phyloP scores from a whole-genome alignment of 2,888 invertebrate genomes.

The Toxonevra muliebris region DNA sequence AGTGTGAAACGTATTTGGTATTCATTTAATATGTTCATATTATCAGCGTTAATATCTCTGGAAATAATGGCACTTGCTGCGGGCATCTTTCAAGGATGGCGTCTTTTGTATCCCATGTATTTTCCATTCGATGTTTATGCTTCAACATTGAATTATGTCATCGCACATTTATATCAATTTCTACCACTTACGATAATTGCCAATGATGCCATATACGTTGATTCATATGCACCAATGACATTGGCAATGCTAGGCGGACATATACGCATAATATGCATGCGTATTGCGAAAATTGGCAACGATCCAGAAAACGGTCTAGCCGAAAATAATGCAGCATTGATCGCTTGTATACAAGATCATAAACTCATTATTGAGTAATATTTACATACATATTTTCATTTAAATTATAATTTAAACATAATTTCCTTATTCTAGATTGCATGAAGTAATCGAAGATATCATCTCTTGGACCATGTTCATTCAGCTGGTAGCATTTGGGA shows the following conservation, averaged over 20 bases:
- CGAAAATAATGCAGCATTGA: slow-evolving; percentile 15
- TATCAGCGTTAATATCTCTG: background rate
- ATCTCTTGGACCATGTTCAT: slow-evolving; percentile 11
- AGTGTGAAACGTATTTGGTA: slow-evolving; percentile 13
- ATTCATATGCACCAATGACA: slow-evolving; percentile 26
- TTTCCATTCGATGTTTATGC: slow-evolving; percentile 29
- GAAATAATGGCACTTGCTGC: slow-evolving; percentile 3
- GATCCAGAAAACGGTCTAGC: background rate
- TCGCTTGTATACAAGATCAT: slow-evolving; percentile 32
- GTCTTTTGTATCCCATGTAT: slow-evolving; percentile 34
- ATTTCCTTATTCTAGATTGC: slow-evolving; percentile 1
- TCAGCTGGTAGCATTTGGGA: slow-evolving; percentile 9
- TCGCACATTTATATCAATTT: slow-evolving; percentile 31
- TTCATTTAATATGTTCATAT: slow-evolving; percentile 11
- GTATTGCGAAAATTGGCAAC: slow-evolving; percentile 32
- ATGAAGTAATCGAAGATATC: slow-evolving; percentile 6
- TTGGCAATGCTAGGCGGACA: slow-evolving; percentile 33
- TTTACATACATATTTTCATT: too few species aligned
- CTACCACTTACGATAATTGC: slow-evolving; percentile 19
- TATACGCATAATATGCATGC: slow-evolving; percentile 28
- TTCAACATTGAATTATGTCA: slow-evolving; percentile 14
- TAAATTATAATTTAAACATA: background rate
- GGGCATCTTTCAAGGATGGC: slow-evolving; percentile 12
- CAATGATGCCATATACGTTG: slow-evolving; percentile 17
- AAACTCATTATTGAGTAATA: slow-evolving; percentile 16